Base-by-base conservation (phyloP, 2,888 invertebrate genomes). In the Agapostemon virescens region DNA sequence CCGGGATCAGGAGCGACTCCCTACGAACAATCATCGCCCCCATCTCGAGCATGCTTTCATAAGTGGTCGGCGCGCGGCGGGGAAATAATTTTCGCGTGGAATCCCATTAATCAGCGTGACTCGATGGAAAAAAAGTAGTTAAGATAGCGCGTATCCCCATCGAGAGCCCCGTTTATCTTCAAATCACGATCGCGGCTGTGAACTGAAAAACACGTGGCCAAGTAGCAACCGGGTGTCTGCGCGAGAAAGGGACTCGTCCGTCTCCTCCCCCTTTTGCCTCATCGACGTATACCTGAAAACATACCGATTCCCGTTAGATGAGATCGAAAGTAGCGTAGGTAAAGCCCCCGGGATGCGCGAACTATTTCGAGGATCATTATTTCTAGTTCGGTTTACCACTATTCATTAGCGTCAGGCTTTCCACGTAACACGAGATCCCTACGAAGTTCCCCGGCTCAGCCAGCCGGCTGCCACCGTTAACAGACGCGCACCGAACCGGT, bases 301-400 rank as follows among this genome's bases (percentile, higher is more conserved):
- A 74, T 49, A 76, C 77, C 36, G 77, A 79, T 81, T 74, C 73
- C 85, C 81, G 79, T 79, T 85, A 82, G 77, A 75, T 77, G 17
- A 80, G 77, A 76, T 74, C 85, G 77, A 83, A 84, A 79, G 74
- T 78, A 78, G 64, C 68, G 73, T 75, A 74, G 75, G 80, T 74
- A 75, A 74, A n/a, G n/a, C n/a, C 33, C 33, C 2, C 68, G 70
- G 80, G 79, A 69, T 72, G 77, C 49, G 68, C 69, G 40, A 61
- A 81, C 86, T 87, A 87, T 87, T 87, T 87, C 82, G 74, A 85
- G 86, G 74, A 84, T 87, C 87, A 87, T 87, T 87, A 87, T 87
- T 87, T 85, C 86, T 84, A 80, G 86, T 87, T 87, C 86, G 84
- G 86, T 85, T 87, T 87, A 87, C 86, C 82, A 84, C 86, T 85